A percentile compares a stretch with the other conserved stretches of the same genome.
These are phyloP conservation scores for Drosophila picticornis DNA, from an alignment of 2,888 invertebrate genomes.

Conservation along the genomic window DNA sequence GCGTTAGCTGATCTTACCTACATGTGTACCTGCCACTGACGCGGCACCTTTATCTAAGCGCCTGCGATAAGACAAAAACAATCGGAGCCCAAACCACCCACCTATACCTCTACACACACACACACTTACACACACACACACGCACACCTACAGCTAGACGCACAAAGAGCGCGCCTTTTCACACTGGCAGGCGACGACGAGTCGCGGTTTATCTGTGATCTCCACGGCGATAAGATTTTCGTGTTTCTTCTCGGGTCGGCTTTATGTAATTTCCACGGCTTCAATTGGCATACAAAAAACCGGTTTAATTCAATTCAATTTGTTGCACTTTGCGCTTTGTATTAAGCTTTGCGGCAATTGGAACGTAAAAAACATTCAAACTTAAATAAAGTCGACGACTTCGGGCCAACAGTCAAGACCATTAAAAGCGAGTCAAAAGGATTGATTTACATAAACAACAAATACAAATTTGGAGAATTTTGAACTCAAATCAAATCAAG, in stretches of 20 bases:
- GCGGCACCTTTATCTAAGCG: slow-evolving; percentile 50
- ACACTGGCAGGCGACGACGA: slow-evolving; percentile 32
- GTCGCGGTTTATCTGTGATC: slow-evolving; percentile 30
- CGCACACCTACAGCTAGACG: slow-evolving; percentile 5
- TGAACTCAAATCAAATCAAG: background rate
- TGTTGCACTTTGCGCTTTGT: background rate
- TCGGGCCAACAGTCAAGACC: background rate
- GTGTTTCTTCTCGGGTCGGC: slow-evolving; percentile 11
- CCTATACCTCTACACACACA: slow-evolving; percentile 1
- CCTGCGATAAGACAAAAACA: slow-evolving; percentile 42
- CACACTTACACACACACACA: background rate
- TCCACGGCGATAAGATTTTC: slow-evolving; percentile 32
- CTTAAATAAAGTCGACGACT: background rate
- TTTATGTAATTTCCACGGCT: slow-evolving; percentile 33
- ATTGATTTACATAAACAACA: background rate
- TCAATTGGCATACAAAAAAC: slow-evolving; percentile 29
- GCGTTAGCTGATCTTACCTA: background rate
- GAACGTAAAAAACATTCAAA: background rate
- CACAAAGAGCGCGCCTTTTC: slow-evolving; percentile 34
- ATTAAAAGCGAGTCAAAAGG: background rate
- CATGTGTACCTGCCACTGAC: slow-evolving; percentile 30
- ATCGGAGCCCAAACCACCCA: slow-evolving; percentile 1
- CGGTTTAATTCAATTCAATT: slow-evolving; percentile 24
- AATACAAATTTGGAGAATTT: background rate
- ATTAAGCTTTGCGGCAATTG: slow-evolving; percentile 2